Percentiles rank a stretch among this genome's conserved stretches.
Conservation (phyloP, 2,888 invertebrate genomes). For the Acanthopleura granulata region DNA sequence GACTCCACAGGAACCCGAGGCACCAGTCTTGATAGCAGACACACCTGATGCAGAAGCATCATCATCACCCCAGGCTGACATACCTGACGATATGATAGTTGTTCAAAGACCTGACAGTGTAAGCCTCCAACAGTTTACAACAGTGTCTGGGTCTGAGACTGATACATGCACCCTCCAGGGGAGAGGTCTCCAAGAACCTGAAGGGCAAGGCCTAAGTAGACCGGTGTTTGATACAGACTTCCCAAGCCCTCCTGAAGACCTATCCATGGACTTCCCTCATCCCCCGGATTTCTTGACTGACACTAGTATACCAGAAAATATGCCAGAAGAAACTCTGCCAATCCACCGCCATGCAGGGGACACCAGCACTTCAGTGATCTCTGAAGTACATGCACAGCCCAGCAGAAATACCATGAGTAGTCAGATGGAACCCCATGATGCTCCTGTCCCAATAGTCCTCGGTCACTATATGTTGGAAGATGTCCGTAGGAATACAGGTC, state of each 20-base stretch:
- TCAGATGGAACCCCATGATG: slow-evolving; percentile 19
- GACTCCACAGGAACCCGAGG: neutral
- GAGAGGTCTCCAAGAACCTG: neutral
- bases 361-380: neutral
- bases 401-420: neutral
- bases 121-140: too few species aligned
- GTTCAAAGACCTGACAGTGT: too few species aligned
- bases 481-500: slow-evolving; percentile 53
- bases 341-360: too few species aligned
- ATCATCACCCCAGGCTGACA: too few species aligned
- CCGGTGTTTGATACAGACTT: too few species aligned
- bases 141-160: neutral
- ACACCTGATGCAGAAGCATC: too few species aligned
- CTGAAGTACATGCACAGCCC: neutral
- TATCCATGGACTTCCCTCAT: too few species aligned
- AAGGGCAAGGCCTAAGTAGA: too few species aligned
- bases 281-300: neutral
- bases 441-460: slow-evolving; percentile 41
- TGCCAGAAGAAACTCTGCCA: neutral
- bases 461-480: slow-evolving; percentile 54
- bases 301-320: neutral
- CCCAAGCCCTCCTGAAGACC: too few species aligned
- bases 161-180: too few species aligned
- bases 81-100: too few species aligned
- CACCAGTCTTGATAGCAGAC: neutral